These are phyloP conservation scores for Mercenaria mercenaria DNA, from an alignment of 1,140 invertebrate species.

Conservation along the genomic window DNA sequence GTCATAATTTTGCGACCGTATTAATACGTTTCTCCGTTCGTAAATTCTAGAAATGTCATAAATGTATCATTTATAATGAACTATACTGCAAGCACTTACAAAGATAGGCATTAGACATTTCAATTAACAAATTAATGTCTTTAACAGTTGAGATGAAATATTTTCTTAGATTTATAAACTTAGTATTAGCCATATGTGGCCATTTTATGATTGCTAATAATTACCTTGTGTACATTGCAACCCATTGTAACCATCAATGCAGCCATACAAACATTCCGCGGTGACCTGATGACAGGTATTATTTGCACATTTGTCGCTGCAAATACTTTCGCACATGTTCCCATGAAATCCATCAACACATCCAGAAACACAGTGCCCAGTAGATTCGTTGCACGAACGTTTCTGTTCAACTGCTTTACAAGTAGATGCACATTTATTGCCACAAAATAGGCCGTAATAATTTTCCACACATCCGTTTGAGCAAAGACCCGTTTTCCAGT, in stretches of 20 bases:
- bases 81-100: too few species aligned
- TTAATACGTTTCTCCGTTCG: too few species aligned
- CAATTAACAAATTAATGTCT: too few species aligned
- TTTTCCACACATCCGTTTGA: neutral
- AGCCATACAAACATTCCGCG: neutral
- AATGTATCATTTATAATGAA: too few species aligned
- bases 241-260: neutral
- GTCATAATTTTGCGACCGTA: too few species aligned
- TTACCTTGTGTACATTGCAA: neutral
- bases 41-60: too few species aligned
- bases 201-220: too few species aligned
- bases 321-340: neutral
- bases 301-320: slow-evolving; percentile 6
- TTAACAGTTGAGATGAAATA: too few species aligned
- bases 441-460: neutral
- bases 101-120: too few species aligned
- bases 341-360: slow-evolving; percentile 26
- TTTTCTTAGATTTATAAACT: too few species aligned
- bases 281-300: neutral
- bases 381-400: neutral
- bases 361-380: neutral
- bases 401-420: neutral
- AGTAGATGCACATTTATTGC: neutral
- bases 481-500: neutral
- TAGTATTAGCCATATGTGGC: too few species aligned